A percentile compares a stretch with the other conserved stretches of the same genome.
These are phyloP conservation scores for Linnaemya vulpina DNA, from an alignment of 2,888 invertebrate species.

Conservation along the genomic window DNA sequence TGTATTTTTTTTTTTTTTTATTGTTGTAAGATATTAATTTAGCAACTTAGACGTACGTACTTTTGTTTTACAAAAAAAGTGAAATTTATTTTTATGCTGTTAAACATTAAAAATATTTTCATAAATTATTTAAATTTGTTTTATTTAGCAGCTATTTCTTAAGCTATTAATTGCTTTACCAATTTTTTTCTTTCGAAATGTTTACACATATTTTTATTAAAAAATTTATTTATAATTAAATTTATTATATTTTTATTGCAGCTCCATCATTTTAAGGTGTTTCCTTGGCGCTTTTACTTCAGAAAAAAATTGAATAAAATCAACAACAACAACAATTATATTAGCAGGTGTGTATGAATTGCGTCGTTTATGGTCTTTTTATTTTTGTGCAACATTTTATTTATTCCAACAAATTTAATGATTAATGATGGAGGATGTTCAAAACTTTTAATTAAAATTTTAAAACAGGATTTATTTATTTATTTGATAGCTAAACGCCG, in stretches of 20 bases:
- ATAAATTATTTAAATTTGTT: conserved; percentile 17
- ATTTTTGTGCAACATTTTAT: conserved; percentile 11
- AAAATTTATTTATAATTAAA: conserved; percentile 49
- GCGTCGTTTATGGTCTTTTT: background rate
- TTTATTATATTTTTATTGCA: conserved; percentile 62
- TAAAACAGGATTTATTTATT: conserved; percentile 60
- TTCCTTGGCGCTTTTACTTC: conserved; percentile 41
- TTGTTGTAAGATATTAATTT: background rate
- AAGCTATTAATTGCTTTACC: background rate
- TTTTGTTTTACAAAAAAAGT: conserved; percentile 6
- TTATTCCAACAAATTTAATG: conserved; percentile 41
- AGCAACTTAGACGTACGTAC: too few species aligned
- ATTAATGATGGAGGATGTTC: conserved; percentile 58
- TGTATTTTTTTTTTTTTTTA: background rate
- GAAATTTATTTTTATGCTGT: conserved; percentile 35
- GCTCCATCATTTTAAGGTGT: conserved; percentile 57
- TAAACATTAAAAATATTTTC: conserved; percentile 8
- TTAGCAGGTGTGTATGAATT: conserved; percentile 65
- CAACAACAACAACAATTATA: conserved; percentile 8
- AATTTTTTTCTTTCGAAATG: conserved; percentile 25
- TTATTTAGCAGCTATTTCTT: background rate
- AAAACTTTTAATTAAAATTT: conserved; percentile 38
- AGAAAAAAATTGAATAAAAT: too few species aligned
- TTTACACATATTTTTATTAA: conserved; percentile 3
- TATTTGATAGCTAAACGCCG: background rate